Percentiles rank a stretch among this genome's conserved stretches.
Conservation (phyloP, 2,797 vertebrate species). For the Chrysocyon brachyurus region DNA sequence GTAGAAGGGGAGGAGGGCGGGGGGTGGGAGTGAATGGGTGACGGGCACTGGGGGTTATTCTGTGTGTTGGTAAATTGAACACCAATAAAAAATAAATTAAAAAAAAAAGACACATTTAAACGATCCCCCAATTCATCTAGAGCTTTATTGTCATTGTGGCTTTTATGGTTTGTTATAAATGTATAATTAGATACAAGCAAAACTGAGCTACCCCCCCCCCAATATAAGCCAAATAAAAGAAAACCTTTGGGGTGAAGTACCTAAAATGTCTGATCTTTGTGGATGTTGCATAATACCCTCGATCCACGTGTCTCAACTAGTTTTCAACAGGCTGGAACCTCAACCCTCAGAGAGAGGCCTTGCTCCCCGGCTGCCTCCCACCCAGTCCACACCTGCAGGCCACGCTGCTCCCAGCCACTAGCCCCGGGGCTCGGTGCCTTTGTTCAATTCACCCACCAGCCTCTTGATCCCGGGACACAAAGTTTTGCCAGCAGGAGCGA, state of each 20-base stretch:
- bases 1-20: too few species aligned
- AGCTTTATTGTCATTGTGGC: background rate
- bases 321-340: background rate
- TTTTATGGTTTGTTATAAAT: background rate
- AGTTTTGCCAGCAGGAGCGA: background rate
- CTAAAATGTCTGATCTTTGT: background rate
- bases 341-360: background rate
- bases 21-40: too few species aligned
- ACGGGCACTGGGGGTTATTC: too few species aligned
- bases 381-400: background rate
- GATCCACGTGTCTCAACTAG: background rate
- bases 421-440: background rate
- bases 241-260: background rate
- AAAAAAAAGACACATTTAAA: background rate
- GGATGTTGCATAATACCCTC: background rate
- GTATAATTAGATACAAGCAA: slow-evolving; percentile 10
- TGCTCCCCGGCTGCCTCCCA: background rate
- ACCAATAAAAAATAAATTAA: too few species aligned
- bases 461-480: slow-evolving; percentile 10
- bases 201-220: background rate
- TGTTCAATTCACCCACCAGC: background rate
- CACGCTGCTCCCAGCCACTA: background rate
- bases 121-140: background rate
- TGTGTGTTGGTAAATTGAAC: too few species aligned
- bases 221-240: background rate